Percentiles rank a stretch among this genome's conserved stretches.
Evolutionary conservation across 2,888 invertebrate species (phyloP).

Genomic region (Hirtodrosophila confusa): DNA sequence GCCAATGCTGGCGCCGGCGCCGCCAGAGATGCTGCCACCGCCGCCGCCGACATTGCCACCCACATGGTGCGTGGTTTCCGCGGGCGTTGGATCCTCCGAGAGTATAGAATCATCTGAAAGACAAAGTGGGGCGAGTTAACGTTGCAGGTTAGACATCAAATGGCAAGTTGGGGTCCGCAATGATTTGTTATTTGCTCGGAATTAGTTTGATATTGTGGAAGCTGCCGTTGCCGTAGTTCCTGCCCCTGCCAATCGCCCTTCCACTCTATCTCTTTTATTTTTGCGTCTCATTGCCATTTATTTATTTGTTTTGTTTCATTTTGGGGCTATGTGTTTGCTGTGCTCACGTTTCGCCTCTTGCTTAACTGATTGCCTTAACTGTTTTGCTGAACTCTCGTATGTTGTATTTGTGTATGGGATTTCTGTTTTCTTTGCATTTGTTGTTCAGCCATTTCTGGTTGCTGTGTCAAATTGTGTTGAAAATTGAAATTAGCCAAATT

Average conservation of each 20-base stretch:
- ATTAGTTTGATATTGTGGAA: constrained; percentile 66
- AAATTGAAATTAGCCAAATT: constrained; percentile 75
- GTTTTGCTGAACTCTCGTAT: constrained; percentile 23
- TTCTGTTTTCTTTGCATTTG: constrained; percentile 36
- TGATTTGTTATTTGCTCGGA: constrained; percentile 79
- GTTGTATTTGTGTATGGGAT: constrained; percentile 25
- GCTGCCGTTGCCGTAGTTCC: constrained; percentile 7
- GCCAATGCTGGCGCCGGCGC: constrained; percentile 76
- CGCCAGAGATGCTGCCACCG: constrained; percentile 57
- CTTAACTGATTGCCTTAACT: too few species aligned
- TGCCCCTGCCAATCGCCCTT: neutral
- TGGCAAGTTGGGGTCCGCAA: constrained; percentile 29
- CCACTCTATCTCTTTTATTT: constrained; percentile 8
- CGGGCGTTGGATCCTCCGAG: constrained; percentile 85
- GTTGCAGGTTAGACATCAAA: constrained; percentile 38
- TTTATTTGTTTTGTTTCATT: constrained; percentile 44
- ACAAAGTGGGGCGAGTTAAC: constrained; percentile 16
- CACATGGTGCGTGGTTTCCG: constrained; percentile 84
- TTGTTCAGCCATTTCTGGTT: constrained; percentile 4
- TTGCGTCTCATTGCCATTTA: constrained; percentile 36
- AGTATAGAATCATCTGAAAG: constrained; percentile 84
- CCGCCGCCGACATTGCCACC: constrained; percentile 61
- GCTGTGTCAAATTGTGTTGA: constrained; percentile 58
- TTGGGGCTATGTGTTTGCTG: neutral
- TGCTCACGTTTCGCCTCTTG: too few species aligned